Conservation (phyloP, 2,797 vertebrate genomes). For the Tokudaia muenninki region DNA sequence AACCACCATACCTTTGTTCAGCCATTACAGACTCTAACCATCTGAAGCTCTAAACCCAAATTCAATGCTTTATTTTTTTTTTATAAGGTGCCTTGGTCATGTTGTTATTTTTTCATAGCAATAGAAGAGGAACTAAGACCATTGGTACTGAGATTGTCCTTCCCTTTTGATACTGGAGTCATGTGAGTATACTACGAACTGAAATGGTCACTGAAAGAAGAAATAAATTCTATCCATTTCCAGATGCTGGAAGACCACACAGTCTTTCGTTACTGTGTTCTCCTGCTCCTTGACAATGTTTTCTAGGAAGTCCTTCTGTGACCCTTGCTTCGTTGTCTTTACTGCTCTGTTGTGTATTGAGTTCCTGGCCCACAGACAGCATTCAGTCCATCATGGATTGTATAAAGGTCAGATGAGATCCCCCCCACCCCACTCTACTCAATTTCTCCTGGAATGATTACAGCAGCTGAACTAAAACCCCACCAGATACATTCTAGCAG, state of each 20-base stretch:
- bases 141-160: background rate
- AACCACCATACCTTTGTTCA: background rate
- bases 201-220: background rate
- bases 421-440: background rate
- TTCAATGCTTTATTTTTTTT: background rate
- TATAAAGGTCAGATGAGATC: background rate
- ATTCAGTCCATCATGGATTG: background rate
- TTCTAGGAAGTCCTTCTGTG: background rate
- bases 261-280: background rate
- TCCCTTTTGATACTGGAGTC: background rate
- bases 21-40: background rate
- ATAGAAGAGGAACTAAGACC: background rate
- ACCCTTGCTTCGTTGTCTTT: background rate
- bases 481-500: background rate
- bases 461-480: background rate
- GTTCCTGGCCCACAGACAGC: background rate
- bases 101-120: background rate
- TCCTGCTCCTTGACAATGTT: background rate
- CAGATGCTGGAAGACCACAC: background rate
- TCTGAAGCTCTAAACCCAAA: background rate
- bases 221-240: background rate
- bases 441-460: background rate
- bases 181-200: background rate
- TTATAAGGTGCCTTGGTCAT: background rate
- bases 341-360: background rate